These are phyloP conservation scores for Cheilosia soror DNA, from an alignment of 2,888 invertebrate genomes.

Conservation along the genomic window DNA sequence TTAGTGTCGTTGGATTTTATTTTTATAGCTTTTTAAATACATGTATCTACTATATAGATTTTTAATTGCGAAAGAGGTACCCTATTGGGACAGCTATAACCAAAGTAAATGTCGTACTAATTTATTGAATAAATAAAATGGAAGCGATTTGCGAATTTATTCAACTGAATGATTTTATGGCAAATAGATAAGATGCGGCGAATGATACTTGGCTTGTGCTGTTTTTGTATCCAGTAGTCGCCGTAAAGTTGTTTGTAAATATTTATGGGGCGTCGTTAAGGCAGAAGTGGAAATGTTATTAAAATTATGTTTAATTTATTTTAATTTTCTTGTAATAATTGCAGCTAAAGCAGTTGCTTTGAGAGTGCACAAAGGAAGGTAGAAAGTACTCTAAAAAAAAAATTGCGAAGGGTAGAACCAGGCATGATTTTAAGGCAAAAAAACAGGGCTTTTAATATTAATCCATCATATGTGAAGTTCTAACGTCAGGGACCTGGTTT, in stretches of 20 bases:
- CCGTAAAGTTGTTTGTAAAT: constrained; percentile 36
- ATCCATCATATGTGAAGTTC: too few species aligned
- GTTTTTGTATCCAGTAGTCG: constrained; percentile 30
- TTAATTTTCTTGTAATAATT: too few species aligned
- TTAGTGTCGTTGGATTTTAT: constrained; percentile 12
- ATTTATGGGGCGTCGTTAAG: constrained; percentile 48
- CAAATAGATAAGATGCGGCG: constrained; percentile 24
- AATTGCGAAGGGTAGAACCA: too few species aligned
- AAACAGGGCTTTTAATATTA: too few species aligned
- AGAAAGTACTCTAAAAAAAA: too few species aligned
- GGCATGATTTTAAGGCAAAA: too few species aligned
- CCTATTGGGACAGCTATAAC: background rate
- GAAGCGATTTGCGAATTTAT: constrained; percentile 17
- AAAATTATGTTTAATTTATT: background rate
- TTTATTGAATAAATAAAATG: constrained; percentile 27
- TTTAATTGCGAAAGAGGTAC: constrained; percentile 4
- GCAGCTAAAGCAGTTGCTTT: too few species aligned
- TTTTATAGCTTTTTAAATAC: constrained; percentile 13
- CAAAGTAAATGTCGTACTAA: constrained; percentile 16
- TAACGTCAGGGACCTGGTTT: too few species aligned
- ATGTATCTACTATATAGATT: background rate
- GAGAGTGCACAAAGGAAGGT: too few species aligned
- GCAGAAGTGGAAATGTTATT: background rate
- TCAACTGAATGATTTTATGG: constrained; percentile 36
- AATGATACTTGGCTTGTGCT: background rate